Conservation (phyloP, 2,113 vertebrate species). For the Hemiscyllium ocellatum region DNA sequence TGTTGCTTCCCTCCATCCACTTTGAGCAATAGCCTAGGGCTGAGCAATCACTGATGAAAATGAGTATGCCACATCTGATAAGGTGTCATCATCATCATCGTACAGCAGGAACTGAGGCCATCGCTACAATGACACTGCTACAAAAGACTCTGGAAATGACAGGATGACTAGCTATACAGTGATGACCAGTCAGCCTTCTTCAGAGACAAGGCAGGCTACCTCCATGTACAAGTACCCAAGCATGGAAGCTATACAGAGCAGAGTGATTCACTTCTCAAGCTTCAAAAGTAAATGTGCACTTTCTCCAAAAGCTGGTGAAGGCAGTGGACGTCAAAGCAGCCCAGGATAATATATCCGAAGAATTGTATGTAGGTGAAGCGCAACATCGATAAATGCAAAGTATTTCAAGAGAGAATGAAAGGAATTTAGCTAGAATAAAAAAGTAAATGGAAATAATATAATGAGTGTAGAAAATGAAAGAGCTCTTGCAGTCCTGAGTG, state of each 20-base stretch:
- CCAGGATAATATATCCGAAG: background rate
- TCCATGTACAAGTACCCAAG: background rate
- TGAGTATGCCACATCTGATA: no score
- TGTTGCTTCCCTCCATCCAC: no score
- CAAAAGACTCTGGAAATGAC: no score
- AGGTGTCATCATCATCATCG: no score
- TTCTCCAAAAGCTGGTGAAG: background rate
- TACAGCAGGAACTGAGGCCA: no score
- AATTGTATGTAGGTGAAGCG: background rate
- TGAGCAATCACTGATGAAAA: no score
- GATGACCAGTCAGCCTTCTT: no score
- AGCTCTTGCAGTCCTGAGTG: background rate
- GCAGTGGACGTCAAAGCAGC: background rate
- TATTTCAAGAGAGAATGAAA: background rate
- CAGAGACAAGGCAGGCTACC: no score
- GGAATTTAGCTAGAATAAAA: background rate
- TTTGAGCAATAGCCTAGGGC: no score
- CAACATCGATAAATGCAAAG: background rate
- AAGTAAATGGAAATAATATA: constrained; percentile 1
- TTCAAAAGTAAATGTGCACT: background rate
- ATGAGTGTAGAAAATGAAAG: constrained; percentile 4
- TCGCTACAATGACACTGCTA: no score
- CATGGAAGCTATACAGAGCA: background rate
- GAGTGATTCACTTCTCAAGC: background rate
- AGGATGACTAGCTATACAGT: no score